A percentile compares a stretch with the other conserved stretches of the same genome.
Conservation (phyloP, 1,140 invertebrate genomes). For the Hyles euphorbiae region DNA sequence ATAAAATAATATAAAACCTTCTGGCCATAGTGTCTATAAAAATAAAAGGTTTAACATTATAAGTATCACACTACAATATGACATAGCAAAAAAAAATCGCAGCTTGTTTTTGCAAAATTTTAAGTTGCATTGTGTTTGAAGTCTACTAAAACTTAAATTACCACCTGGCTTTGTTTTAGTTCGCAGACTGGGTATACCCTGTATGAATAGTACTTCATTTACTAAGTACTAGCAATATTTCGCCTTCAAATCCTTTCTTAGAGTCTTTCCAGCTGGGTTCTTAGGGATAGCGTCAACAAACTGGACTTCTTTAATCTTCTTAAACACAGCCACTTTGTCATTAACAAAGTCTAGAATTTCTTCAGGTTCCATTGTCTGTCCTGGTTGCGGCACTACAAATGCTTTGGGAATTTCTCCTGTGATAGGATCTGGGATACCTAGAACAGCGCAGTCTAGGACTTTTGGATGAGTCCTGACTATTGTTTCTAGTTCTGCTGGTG, state of each 20-base stretch:
- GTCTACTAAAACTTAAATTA: no score
- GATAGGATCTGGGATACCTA: slow-evolving; percentile 85
- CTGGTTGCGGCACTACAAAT: slow-evolving; percentile 77
- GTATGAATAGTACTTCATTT: no score
- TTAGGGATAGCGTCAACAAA: slow-evolving; percentile 84
- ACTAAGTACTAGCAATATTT: slow-evolving; percentile 42
- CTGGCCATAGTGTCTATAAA: no score
- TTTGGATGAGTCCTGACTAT: slow-evolving; percentile 84
- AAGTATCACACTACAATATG: no score
- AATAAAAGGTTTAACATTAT: no score
- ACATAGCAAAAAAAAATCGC: no score
- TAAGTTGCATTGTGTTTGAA: no score
- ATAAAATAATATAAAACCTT: no score
- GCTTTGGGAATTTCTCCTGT: slow-evolving; percentile 87
- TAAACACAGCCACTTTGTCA: slow-evolving; percentile 80
- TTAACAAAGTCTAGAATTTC: slow-evolving; percentile 78
- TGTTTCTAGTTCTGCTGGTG: slow-evolving; percentile 92
- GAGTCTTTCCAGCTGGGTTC: slow-evolving; percentile 84
- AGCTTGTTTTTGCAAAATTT: no score
- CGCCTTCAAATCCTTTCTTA: slow-evolving; percentile 78
- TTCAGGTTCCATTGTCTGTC: slow-evolving; percentile 51
- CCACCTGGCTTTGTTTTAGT: no score
- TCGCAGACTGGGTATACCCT: no score
- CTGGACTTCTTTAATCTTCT: slow-evolving; percentile 81
- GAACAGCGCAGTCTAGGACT: slow-evolving; percentile 87